phyloP scores from a whole-genome alignment of 2,113 vertebrate species.

The Entelurus aequoreus region DNA sequence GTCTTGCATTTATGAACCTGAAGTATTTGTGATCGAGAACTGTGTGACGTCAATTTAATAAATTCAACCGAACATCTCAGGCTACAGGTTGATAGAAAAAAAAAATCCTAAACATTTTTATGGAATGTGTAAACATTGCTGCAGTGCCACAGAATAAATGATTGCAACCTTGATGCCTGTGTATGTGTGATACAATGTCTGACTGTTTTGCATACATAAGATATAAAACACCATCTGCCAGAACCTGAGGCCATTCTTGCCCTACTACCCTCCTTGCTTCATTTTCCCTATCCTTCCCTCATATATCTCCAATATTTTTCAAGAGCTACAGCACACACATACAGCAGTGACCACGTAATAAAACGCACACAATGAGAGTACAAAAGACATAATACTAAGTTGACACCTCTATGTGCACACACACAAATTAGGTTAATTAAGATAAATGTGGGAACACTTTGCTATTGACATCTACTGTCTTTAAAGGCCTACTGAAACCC shows the following conservation, averaged over 20 bases:
- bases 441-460: slow-evolving; percentile 58
- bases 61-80: not conserved
- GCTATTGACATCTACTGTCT: slow-evolving; percentile 61
- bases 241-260: slow-evolving; percentile 71
- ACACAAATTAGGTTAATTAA: slow-evolving; percentile 69
- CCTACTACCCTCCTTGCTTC: slow-evolving; percentile 70
- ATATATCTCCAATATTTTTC: slow-evolving; percentile 29
- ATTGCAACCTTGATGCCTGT: slow-evolving; percentile 26
- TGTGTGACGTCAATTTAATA: too few relatives aligned
- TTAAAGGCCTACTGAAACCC: too few relatives aligned
- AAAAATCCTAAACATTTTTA: not conserved
- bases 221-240: slow-evolving; percentile 71
- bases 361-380: slow-evolving; percentile 9
- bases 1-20: slow-evolving; percentile 9
- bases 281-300: slow-evolving; percentile 20
- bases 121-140: not conserved
- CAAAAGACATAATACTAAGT: slow-evolving; percentile 21
- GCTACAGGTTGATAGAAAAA: not conserved
- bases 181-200: slow-evolving; percentile 43
- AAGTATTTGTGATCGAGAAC: slow-evolving; percentile 21
- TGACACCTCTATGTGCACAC: slow-evolving; percentile 11
- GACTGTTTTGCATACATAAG: slow-evolving; percentile 61
- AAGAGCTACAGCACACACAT: not conserved
- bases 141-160: slow-evolving; percentile 5
- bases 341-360: slow-evolving; percentile 9